Evolutionary conservation across 2,888 invertebrate genomes (phyloP).

Genomic region (Chymomyza caudatula): DNA sequence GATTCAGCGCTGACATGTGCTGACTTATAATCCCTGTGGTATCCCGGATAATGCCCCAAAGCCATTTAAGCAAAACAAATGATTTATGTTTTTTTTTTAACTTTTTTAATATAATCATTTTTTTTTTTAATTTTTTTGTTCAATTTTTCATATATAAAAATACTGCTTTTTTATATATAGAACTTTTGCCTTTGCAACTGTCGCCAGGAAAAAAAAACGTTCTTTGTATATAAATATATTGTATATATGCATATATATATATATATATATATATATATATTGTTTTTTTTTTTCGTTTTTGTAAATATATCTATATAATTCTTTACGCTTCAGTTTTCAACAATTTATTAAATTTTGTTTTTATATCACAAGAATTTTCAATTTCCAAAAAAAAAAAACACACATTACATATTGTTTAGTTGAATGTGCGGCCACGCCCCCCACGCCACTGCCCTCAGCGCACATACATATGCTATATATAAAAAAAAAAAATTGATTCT

Average conservation of each 20-base stretch:
- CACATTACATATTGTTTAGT: slow-evolving; percentile 30
- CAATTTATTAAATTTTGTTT: slow-evolving; percentile 63
- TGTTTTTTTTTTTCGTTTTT: background rate
- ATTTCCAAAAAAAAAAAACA: slow-evolving; percentile 56
- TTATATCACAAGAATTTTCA: slow-evolving; percentile 73
- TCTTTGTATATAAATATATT: slow-evolving; percentile 65
- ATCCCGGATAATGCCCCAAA: background rate
- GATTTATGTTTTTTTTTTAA: slow-evolving; percentile 19
- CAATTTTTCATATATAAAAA: slow-evolving; percentile 55
- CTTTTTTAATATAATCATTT: slow-evolving; percentile 31
- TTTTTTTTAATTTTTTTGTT: slow-evolving; percentile 18
- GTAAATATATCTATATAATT: slow-evolving; percentile 16
- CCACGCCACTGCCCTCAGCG: slow-evolving; percentile 43
- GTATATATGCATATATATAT: slow-evolving; percentile 40
- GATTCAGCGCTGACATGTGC: background rate
- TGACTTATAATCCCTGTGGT: background rate
- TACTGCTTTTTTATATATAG: slow-evolving; percentile 49
- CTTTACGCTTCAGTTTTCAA: slow-evolving; percentile 58
- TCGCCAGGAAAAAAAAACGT: slow-evolving; percentile 43
- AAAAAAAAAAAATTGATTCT: slow-evolving; percentile 23
- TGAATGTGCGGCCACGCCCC: slow-evolving; percentile 42
- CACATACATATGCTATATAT: too few relatives aligned
- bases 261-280: slow-evolving; percentile 14
- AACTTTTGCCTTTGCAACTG: slow-evolving; percentile 34
- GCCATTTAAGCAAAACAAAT: background rate